phyloP scores from a whole-genome alignment of 2,888 invertebrate species.

The Meta bourneti region DNA sequence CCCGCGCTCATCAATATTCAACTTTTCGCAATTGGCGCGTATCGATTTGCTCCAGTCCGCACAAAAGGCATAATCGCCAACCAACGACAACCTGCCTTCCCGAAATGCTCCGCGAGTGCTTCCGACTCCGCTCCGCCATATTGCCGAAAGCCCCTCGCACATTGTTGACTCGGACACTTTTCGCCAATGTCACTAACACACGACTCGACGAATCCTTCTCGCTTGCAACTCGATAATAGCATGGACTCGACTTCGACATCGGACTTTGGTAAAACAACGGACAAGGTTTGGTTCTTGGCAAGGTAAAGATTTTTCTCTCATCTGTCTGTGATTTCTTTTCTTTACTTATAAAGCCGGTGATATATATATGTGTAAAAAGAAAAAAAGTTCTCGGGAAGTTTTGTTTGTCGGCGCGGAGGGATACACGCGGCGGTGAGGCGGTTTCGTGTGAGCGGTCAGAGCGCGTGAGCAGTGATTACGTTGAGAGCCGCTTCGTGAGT shows the following conservation, averaged over 20 bases:
- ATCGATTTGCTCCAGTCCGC: constrained; percentile 58
- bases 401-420: constrained; percentile 58
- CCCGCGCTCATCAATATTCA: constrained; percentile 66
- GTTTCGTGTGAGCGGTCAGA: constrained; percentile 25
- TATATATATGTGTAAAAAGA: background rate
- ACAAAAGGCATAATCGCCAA: constrained; percentile 69
- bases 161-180: constrained; percentile 33
- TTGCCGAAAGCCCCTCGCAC: constrained; percentile 32
- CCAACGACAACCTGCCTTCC: constrained; percentile 64
- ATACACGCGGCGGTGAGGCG: constrained; percentile 57
- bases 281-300: background rate
- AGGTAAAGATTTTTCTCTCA: constrained; percentile 2
- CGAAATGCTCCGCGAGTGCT: constrained; percentile 54
- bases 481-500: constrained; percentile 10
- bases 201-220: background rate
- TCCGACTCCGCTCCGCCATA: constrained; percentile 61
- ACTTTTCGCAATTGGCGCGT: constrained; percentile 55
- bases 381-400: constrained; percentile 40
- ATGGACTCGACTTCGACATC: background rate
- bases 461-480: constrained; percentile 39
- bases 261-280: background rate
- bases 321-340: background rate
- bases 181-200: constrained; percentile 33
- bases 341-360: background rate
- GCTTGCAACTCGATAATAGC: background rate